Base-by-base conservation (phyloP, 2,888 invertebrate genomes). In the Lochmaea crataegi region DNA sequence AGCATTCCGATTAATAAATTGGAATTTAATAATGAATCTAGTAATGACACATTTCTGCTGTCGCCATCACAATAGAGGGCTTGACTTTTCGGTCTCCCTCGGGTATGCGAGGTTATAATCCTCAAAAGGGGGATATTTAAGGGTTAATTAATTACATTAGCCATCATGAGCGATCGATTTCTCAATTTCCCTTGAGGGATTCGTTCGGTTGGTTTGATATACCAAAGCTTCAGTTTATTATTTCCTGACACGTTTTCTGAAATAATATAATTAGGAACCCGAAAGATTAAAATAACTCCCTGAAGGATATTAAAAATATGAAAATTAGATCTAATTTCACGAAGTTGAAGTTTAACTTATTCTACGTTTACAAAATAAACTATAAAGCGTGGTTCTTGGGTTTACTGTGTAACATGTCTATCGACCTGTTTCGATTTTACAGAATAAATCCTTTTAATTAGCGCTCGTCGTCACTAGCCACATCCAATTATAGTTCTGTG, bases 81-180 rank as follows among this genome's bases (percentile, higher is more conserved):
- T 63, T 56, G 58, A 67, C 67, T 67, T 67, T 58, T 67, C 22
- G 48, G 58, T 67, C 22, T 56, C 67, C 58, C 67, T 58, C 16
- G 58, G 58, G 67, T 18, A 12, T 26, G 18, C 41, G 45, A 42
- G 18, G 61, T 18, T 41, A 45, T 58, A 58, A 67, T 67, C 67
- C 58, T 45, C 67, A 18, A 58, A 58, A 67, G 65, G 67, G 67
- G 48, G 45, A 67, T 67, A 67, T 67, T 67, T 67, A 58, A 58
- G 67, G 58, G 42, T 67, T 67, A 67, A 67, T 64, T 64, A 64
- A 70, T 70, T 70, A 70, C 56, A 70, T 64, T 57, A 64, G 57
- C 65, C 14, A 38, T 57, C 57, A 64, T 57, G 65, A 56, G 22
- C 41, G 57, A 70, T 70, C 70, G 63, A 70, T 70, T 70, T 64